Evolutionary conservation across 2,888 invertebrate species (phyloP), one percentile per base, ranked within the genome.

Genomic region (Eledone cirrhosa): DNA sequence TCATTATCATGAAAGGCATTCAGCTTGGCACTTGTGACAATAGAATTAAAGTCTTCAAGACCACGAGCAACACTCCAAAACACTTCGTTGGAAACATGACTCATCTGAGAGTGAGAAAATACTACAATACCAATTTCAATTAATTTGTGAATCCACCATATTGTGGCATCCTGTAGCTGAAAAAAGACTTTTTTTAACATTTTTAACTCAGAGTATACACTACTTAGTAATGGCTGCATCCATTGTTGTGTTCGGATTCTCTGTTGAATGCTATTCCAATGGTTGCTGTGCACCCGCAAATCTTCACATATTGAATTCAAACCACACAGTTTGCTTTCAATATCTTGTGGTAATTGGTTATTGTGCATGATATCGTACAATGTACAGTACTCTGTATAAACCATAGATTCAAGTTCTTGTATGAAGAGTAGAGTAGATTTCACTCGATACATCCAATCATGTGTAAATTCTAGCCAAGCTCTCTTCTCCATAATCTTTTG

Each of bases 1-100:
- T 14, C n/a, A 27, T 72, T 72, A 31, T 72, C 41, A n/a, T 72
- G 31, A 33, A 31, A 72, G n/a, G 33, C 41, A 24, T 76, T 41
- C 41, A 47, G 8, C 24, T 47, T 76, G 33, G 83, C 82, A 27
- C 85, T 82, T 59, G 83, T 83, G n/a, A 88, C 84, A 33, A 90
- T 87, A 78, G 85, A 85, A 80, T 90, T 90, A 80, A 88, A 89
- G 75, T 90, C 90, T 81, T 90, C 90, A 19, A 90, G 80, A 22
- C 90, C 90, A 7, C 90, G 84, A 7, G 88, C 86, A 69, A 90
- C 86, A 78, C 88, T 88, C 89, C 90, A 90, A 74, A 90, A 83
- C 78, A 88, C 85, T 80, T 90, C 89, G 48, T 88, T 88, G 2
- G 88, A 87, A 29, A 89, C 78, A 13, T 83, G 84, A 3, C 87